These are phyloP conservation scores for Cryptops parisi DNA, from an alignment of 2,888 invertebrate genomes.

Conservation along the genomic window DNA sequence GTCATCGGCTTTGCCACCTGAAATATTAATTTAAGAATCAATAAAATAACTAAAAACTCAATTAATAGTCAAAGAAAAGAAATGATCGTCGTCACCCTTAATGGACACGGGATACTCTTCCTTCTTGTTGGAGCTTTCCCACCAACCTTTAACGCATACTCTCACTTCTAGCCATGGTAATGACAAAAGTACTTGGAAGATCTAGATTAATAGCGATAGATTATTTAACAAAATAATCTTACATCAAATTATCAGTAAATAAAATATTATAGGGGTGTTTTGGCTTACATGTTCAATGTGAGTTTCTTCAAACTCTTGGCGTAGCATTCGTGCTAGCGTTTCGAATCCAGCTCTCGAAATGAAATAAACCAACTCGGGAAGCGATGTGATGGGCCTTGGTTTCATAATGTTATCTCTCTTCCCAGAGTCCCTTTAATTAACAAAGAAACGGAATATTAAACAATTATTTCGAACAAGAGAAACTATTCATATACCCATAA, in stretches of 20 bases:
- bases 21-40: too few relatives aligned
- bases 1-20: conserved; percentile 19
- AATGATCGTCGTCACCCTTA: background rate
- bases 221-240: background rate
- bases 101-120: conserved; percentile 7
- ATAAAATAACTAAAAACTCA: too few relatives aligned
- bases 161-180: conserved; percentile 48
- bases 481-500: too few relatives aligned
- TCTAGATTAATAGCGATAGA: conserved; percentile 11
- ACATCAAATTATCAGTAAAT: too few relatives aligned
- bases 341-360: conserved; percentile 33
- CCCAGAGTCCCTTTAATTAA: too few relatives aligned
- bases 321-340: conserved; percentile 43
- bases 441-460: too few relatives aligned
- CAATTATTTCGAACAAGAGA: too few relatives aligned
- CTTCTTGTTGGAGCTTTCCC: conserved; percentile 21
- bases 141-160: conserved; percentile 44
- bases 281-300: conserved; percentile 55
- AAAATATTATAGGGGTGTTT: too few relatives aligned
- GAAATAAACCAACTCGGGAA: conserved; percentile 48
- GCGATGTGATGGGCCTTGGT: too few relatives aligned
- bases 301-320: conserved; percentile 47
- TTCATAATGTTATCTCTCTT: too few relatives aligned
- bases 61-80: too few relatives aligned
- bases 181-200: conserved; percentile 35